phyloP scores from a whole-genome alignment of 2,888 invertebrate species.

The Pollenia amentaria region DNA sequence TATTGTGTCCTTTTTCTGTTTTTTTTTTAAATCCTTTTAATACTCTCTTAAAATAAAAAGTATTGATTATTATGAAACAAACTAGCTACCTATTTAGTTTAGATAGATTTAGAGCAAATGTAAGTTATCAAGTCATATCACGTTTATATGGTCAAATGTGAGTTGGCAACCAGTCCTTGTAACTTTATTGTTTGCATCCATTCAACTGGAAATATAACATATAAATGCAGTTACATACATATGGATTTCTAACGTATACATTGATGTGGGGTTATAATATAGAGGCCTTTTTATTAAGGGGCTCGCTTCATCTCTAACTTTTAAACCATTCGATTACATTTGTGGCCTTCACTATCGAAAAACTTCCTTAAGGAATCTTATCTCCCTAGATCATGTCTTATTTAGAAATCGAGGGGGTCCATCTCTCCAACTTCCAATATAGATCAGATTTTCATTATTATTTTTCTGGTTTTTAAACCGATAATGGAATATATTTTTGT shows the following conservation, averaged over 20 bases:
- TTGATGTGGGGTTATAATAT: too few relatives aligned
- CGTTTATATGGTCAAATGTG: constrained; percentile 45
- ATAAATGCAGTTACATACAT: background rate
- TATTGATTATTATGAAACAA: constrained; percentile 22
- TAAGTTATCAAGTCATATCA: constrained; percentile 40
- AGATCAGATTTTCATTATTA: too few relatives aligned
- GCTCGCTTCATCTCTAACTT: too few relatives aligned
- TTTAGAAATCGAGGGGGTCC: too few relatives aligned
- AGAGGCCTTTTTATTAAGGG: too few relatives aligned
- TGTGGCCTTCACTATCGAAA: too few relatives aligned
- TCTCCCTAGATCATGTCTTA: too few relatives aligned
- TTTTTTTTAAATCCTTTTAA: background rate
- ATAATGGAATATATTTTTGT: too few relatives aligned
- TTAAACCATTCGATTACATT: too few relatives aligned
- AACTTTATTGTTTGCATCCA: constrained; percentile 26
- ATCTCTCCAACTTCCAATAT: too few relatives aligned
- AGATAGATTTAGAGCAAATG: background rate
- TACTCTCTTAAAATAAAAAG: background rate
- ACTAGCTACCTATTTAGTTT: background rate
- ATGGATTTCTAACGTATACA: background rate
- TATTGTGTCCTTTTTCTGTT: background rate
- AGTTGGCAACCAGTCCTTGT: constrained; percentile 45
- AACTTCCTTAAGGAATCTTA: too few relatives aligned
- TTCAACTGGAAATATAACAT: constrained; percentile 22
- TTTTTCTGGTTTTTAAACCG: too few relatives aligned